phyloP scores from a whole-genome alignment of 2,797 vertebrate species.

The Pantherophis alleghaniensis region DNA sequence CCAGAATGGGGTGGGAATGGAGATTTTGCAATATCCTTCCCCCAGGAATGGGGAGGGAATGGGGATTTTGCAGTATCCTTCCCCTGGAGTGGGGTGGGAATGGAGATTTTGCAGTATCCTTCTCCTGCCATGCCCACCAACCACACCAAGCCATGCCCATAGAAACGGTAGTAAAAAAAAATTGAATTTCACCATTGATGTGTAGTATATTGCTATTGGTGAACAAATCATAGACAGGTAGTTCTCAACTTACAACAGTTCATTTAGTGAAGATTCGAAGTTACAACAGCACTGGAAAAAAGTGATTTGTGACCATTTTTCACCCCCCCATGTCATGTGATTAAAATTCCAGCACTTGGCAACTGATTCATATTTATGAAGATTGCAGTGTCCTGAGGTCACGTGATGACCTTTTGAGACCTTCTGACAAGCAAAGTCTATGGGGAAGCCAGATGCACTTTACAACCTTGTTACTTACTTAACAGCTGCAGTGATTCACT shows the following conservation, averaged over 20 bases:
- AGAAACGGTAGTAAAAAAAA: too few species aligned
- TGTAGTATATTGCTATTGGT: slow-evolving; percentile 12
- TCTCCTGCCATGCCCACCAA: too few species aligned
- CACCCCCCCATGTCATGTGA: neutral
- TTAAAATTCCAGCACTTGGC: neutral
- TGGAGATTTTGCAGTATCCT: too few species aligned
- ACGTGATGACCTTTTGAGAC: neutral
- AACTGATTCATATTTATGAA: neutral
- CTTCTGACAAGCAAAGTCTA: neutral
- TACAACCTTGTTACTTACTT: neutral
- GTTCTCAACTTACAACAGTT: neutral
- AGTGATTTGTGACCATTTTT: neutral
- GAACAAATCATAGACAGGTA: neutral
- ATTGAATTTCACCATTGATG: too few species aligned
- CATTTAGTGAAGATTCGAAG: neutral
- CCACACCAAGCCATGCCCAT: too few species aligned
- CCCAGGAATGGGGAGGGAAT: too few species aligned
- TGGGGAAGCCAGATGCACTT: neutral
- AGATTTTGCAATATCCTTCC: too few species aligned
- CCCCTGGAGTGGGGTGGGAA: too few species aligned
- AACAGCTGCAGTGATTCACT: neutral
- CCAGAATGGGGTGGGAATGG: too few species aligned
- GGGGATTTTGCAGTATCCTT: too few species aligned
- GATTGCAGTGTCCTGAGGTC: neutral
- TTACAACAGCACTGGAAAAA: neutral